Evolutionary conservation across 2,113 vertebrate genomes (phyloP).

Genomic region (Lepisosteus osseus): DNA sequence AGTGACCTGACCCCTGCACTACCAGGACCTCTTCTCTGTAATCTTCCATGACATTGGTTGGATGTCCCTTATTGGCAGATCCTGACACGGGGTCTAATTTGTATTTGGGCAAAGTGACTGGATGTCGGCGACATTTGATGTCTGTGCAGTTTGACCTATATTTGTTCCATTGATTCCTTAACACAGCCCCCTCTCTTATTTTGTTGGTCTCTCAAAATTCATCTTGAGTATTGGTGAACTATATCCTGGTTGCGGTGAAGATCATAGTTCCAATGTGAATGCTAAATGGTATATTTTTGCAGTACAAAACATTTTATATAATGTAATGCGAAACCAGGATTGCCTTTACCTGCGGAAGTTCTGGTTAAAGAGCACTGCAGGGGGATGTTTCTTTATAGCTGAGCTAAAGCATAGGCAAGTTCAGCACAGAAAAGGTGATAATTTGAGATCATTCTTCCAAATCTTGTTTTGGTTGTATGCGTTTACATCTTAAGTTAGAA

Average conservation of each 20-base stretch:
- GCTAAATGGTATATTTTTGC: too few relatives aligned
- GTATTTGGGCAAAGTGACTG: slow-evolving; percentile 15
- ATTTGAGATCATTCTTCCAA: too few relatives aligned
- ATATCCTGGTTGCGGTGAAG: not conserved
- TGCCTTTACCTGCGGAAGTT: too few relatives aligned
- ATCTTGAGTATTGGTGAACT: not conserved
- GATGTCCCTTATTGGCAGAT: slow-evolving; percentile 13
- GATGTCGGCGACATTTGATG: not conserved
- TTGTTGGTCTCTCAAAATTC: not conserved
- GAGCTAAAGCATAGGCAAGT: too few relatives aligned
- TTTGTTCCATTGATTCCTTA: slow-evolving; percentile 6
- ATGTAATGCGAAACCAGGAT: too few relatives aligned
- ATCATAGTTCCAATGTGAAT: too few relatives aligned
- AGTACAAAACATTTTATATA: too few relatives aligned
- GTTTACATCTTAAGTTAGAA: too few relatives aligned
- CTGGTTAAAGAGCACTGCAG: too few relatives aligned
- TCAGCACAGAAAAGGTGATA: too few relatives aligned
- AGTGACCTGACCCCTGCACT: slow-evolving; percentile 21
- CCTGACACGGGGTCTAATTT: slow-evolving; percentile 18
- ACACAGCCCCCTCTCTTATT: not conserved
- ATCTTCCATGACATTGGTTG: slow-evolving; percentile 18
- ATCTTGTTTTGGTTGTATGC: too few relatives aligned
- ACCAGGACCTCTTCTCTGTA: slow-evolving; percentile 10
- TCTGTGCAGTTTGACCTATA: slow-evolving; percentile 10
- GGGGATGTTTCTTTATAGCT: too few relatives aligned